These are phyloP conservation scores for Ramphastos sulfuratus DNA, from an alignment of 2,113 vertebrate species.

Conservation along the genomic window DNA sequence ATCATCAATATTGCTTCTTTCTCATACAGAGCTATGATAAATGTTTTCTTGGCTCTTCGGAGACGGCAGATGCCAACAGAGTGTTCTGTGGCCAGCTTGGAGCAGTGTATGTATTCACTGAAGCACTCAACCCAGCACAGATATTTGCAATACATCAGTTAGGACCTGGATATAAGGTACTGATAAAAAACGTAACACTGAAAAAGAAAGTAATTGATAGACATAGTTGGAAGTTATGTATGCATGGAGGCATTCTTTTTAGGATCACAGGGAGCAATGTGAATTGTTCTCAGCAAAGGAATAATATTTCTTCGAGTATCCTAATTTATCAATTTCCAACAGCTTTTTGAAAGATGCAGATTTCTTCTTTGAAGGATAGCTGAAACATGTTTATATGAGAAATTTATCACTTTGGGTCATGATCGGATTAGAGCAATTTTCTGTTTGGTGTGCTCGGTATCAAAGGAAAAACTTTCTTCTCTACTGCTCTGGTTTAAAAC, in stretches of 20 bases:
- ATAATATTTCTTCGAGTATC: not conserved
- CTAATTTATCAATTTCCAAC: not conserved
- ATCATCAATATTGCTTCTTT: not conserved
- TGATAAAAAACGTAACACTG: not conserved
- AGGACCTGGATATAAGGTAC: slow-evolving; percentile 96
- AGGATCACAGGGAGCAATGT: not conserved
- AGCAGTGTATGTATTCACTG: slow-evolving; percentile 94
- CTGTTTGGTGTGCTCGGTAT: not conserved
- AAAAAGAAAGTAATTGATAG: not conserved
- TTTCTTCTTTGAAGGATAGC: not conserved
- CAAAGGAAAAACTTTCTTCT: not conserved
- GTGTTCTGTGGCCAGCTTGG: slow-evolving; percentile 97
- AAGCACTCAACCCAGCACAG: slow-evolving; percentile 96
- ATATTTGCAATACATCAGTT: slow-evolving; percentile 99
- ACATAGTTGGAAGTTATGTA: not conserved
- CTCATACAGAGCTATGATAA: slow-evolving; percentile 94
- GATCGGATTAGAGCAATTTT: not conserved
- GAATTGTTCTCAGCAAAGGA: not conserved
- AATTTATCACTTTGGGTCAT: not conserved
- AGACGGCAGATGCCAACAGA: slow-evolving; percentile 95
- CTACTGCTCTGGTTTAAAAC: not conserved
- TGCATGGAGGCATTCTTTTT: not conserved
- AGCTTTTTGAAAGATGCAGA: not conserved
- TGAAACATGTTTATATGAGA: not conserved
- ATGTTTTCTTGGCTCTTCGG: slow-evolving; percentile 97